phyloP scores from a whole-genome alignment of 2,888 invertebrate genomes.

The Pseudococcus longispinus region DNA sequence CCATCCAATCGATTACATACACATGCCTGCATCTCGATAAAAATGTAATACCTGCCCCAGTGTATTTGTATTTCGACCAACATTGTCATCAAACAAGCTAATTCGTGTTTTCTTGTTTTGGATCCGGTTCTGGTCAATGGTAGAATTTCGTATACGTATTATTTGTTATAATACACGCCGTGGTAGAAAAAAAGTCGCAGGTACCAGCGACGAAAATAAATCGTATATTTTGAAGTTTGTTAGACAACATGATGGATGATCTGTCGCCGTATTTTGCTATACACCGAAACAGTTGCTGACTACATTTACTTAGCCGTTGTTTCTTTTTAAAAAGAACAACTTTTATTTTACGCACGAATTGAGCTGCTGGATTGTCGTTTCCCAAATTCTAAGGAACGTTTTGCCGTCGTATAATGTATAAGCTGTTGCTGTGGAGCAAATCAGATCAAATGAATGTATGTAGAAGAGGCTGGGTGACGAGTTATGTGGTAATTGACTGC shows the following conservation, averaged over 20 bases:
- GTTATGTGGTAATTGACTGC: background rate
- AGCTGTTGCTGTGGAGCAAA: background rate
- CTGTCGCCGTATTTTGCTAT: background rate
- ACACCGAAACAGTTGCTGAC: conserved; percentile 4
- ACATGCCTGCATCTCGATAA: background rate
- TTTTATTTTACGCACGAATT: conserved; percentile 4
- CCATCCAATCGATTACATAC: background rate
- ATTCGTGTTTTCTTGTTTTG: background rate
- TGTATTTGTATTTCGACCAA: background rate
- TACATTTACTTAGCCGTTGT: background rate
- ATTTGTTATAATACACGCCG: background rate
- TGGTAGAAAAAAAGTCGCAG: background rate
- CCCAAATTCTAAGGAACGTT: background rate
- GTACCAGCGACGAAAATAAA: conserved; percentile 7
- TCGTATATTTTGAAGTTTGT: conserved; percentile 33
- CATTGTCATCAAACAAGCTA: background rate
- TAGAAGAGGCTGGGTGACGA: background rate
- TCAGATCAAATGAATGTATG: background rate
- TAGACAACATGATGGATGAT: conserved; percentile 8
- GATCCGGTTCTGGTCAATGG: background rate
- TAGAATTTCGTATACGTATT: background rate
- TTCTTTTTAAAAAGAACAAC: background rate
- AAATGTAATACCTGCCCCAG: background rate
- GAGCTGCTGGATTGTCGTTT: background rate
- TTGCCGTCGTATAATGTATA: background rate